These are phyloP conservation scores for Neodiprion virginianus DNA, from an alignment of 1,140 invertebrate species.

Conservation along the genomic window DNA sequence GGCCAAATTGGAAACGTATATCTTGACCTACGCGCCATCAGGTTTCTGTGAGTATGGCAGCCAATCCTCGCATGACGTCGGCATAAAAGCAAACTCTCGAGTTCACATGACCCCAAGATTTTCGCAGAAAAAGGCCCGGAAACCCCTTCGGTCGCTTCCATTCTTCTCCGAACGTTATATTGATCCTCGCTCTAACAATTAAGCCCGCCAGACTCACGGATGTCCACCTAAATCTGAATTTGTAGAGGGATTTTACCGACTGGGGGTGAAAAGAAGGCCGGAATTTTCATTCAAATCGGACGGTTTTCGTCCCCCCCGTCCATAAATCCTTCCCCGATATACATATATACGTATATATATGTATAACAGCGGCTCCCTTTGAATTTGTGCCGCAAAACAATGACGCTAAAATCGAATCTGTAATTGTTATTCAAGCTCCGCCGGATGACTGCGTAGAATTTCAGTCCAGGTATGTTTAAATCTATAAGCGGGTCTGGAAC, in stretches of 20 bases:
- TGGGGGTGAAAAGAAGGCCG: not conserved
- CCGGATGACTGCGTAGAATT: no score
- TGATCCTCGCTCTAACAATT: not conserved
- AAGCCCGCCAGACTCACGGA: not conserved
- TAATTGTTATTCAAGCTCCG: no score
- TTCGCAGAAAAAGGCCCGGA: not conserved
- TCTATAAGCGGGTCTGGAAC: no score
- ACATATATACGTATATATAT: no score
- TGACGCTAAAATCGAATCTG: no score
- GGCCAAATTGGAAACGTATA: not conserved
- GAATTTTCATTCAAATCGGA: not conserved
- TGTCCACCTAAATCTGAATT: not conserved
- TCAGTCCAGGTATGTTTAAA: no score
- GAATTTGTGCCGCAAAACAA: no score
- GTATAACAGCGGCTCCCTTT: no score
- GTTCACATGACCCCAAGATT: not conserved
- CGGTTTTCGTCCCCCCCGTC: no score
- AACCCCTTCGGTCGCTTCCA: not conserved
- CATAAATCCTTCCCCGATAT: no score
- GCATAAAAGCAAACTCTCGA: not conserved
- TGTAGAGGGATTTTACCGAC: not conserved
- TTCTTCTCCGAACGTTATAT: not conserved
- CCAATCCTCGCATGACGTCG: not conserved
- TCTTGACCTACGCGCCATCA: not conserved
- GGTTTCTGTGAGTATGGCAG: not conserved